phyloP scores from a whole-genome alignment of 1,140 invertebrate species.

The Drosophila subobscura region DNA sequence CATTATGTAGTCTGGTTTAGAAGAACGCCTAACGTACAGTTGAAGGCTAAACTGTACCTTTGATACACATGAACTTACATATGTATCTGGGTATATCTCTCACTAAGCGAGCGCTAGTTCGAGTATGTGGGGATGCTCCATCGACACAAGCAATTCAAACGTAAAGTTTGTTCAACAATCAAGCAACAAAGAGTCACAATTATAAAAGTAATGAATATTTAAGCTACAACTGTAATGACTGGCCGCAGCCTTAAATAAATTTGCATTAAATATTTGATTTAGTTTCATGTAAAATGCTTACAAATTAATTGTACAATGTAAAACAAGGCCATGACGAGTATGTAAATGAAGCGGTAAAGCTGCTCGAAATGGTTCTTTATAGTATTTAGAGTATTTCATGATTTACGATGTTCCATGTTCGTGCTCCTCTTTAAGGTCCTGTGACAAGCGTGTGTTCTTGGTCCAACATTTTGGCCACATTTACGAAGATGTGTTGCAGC shows the following conservation, averaged over 20 bases:
- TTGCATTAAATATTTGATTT: conserved; percentile 79
- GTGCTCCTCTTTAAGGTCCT: conserved; percentile 5
- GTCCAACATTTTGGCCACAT: conserved; percentile 40
- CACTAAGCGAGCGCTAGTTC: neutral
- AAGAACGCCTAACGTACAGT: conserved; percentile 70
- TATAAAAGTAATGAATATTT: conserved; percentile 70
- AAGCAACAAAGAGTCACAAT: conserved; percentile 75
- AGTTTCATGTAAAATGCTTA: conserved; percentile 70
- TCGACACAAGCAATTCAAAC: conserved; percentile 34
- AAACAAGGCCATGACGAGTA: conserved; percentile 66
- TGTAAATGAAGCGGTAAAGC: conserved; percentile 39
- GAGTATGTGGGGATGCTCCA: conserved; percentile 34
- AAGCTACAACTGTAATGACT: conserved; percentile 64
- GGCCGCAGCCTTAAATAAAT: conserved; percentile 59
- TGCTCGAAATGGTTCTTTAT: conserved; percentile 35
- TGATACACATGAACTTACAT: conserved; percentile 31
- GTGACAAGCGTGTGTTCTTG: conserved; percentile 22
- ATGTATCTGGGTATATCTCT: conserved; percentile 17
- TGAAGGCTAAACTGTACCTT: conserved; percentile 33
- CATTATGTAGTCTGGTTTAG: conserved; percentile 62
- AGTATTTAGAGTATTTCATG: conserved; percentile 2
- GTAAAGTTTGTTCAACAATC: conserved; percentile 60
- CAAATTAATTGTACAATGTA: conserved; percentile 78
- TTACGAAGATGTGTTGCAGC: conserved; percentile 23
- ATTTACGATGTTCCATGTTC: conserved; percentile 23